Conservation (phyloP, 1,140 invertebrate genomes). For the Ephestia elutella region DNA sequence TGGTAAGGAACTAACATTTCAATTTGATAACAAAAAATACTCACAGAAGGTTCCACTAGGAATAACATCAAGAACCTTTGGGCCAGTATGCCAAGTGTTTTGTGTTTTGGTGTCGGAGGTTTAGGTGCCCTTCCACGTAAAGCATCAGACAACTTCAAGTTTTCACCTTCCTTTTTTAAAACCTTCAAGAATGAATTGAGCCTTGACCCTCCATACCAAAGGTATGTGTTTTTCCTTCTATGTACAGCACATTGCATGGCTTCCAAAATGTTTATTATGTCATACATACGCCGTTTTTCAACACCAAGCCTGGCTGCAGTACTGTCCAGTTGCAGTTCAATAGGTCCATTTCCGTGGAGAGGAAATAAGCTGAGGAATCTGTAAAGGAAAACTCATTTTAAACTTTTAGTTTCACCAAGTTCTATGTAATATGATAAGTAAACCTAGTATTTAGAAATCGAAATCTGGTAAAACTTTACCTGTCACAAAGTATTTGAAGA, state of each 20-base stretch:
- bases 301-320: slow-evolving; percentile 74
- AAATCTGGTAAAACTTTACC: slow-evolving; percentile 47
- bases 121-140: slow-evolving; percentile 62
- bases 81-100: slow-evolving; percentile 80
- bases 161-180: slow-evolving; percentile 66
- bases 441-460: too few relatives aligned
- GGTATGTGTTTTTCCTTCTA: slow-evolving; percentile 77
- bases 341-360: slow-evolving; percentile 58
- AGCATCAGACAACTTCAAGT: slow-evolving; percentile 57
- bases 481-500: slow-evolving; percentile 76
- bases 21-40: slow-evolving; percentile 24
- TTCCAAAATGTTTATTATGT: slow-evolving; percentile 85
- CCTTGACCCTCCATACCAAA: slow-evolving; percentile 75
- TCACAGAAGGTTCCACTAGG: slow-evolving; percentile 79
- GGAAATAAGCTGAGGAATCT: slow-evolving; percentile 77
- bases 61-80: slow-evolving; percentile 85
- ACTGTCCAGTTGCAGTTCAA: slow-evolving; percentile 75
- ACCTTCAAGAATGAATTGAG: slow-evolving; percentile 67
- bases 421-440: neutral
- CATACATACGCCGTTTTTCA: slow-evolving; percentile 83
- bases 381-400: slow-evolving; percentile 17
- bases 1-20: slow-evolving; percentile 3
- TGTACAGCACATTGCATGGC: slow-evolving; percentile 81
- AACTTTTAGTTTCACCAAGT: neutral
- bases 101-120: slow-evolving; percentile 72